Evolutionary conservation across 1,140 invertebrate species (phyloP).

Genomic region (Holotrichia oblita): DNA sequence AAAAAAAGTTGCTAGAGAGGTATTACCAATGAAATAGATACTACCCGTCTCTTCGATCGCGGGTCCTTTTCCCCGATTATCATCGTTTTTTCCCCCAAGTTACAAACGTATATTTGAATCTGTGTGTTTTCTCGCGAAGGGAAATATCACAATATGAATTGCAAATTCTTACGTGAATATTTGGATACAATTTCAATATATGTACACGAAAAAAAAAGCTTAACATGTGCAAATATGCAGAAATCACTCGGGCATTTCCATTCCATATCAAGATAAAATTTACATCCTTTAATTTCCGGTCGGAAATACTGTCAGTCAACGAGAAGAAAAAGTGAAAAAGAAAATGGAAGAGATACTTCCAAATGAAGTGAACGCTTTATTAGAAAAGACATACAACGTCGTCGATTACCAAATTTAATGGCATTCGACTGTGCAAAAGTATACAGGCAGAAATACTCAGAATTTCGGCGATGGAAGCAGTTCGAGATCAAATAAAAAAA

Average conservation of each 20-base stretch:
- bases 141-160: slow-evolving; percentile 1
- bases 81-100: too few relatives aligned
- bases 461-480: background rate
- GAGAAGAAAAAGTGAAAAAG: slow-evolving; percentile 21
- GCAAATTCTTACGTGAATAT: slow-evolving; percentile 5
- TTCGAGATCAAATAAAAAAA: slow-evolving; percentile 7
- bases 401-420: slow-evolving; percentile 33
- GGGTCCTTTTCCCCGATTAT: too few relatives aligned
- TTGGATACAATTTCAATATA: slow-evolving; percentile 3
- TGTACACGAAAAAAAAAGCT: background rate
- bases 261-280: slow-evolving; percentile 31
- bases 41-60: too few relatives aligned
- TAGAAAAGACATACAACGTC: slow-evolving; percentile 22
- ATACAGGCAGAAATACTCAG: background rate
- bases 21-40: too few relatives aligned
- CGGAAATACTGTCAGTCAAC: slow-evolving; percentile 32
- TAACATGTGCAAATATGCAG: slow-evolving; percentile 8
- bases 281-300: slow-evolving; percentile 31
- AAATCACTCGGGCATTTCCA: background rate
- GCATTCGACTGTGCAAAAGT: background rate
- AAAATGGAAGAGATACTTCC: background rate
- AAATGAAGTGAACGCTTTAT: slow-evolving; percentile 34
- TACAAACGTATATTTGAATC: background rate
- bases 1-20: too few relatives aligned
- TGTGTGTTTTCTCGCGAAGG: background rate